These are phyloP conservation scores for Tyria jacobaeae DNA, from an alignment of 2,888 invertebrate genomes.

Conservation along the genomic window DNA sequence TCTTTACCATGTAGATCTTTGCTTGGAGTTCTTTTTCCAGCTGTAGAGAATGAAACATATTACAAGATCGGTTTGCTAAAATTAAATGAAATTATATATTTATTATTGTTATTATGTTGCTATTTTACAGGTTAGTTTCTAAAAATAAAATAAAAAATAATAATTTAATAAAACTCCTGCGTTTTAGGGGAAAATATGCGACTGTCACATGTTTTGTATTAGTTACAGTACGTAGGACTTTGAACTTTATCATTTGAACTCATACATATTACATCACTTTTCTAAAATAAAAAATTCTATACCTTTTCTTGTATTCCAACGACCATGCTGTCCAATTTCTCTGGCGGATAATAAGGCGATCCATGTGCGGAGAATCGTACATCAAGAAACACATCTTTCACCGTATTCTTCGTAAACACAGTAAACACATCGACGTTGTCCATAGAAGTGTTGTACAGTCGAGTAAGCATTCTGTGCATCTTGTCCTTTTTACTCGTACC, in stretches of 20 bases:
- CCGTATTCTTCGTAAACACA: conserved; percentile 89
- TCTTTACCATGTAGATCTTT: conserved; percentile 94
- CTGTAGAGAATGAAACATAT: conserved; percentile 56
- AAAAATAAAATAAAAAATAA: no score
- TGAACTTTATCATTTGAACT: no score
- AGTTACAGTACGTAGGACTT: no score
- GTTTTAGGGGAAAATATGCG: no score
- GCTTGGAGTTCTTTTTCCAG: conserved; percentile 90
- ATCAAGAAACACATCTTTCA: conserved; percentile 90
- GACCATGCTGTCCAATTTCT: conserved; percentile 95
- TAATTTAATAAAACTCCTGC: no score
- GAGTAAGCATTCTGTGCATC: conserved; percentile 85
- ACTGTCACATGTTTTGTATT: no score
- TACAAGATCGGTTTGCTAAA: no score
- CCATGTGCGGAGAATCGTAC: conserved; percentile 97
- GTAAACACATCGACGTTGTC: conserved; percentile 98
- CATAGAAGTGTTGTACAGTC: conserved; percentile 91
- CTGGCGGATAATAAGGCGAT: conserved; percentile 96
- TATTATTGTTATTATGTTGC: no score
- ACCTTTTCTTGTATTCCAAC: conserved; percentile 90
- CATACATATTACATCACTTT: neutral
- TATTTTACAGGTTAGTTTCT: no score
- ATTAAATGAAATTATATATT: neutral
- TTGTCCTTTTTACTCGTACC: conserved; percentile 91
- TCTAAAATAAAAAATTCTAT: conserved; percentile 38